Conservation (phyloP, 2,113 vertebrate genomes). For the Dolichotis patagonum region DNA sequence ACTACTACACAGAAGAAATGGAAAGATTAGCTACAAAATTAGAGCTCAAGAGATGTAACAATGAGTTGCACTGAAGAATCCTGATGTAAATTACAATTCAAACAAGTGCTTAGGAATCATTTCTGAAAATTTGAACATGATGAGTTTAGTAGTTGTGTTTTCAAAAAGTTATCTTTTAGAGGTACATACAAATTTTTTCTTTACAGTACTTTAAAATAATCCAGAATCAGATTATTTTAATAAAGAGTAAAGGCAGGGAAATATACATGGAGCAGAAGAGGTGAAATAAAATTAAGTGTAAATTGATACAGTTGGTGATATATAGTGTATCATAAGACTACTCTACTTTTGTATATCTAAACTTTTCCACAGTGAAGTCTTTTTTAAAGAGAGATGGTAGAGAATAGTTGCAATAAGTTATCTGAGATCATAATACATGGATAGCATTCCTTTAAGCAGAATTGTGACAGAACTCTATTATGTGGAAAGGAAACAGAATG, state of each 20-base stretch:
- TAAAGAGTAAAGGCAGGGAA: background rate
- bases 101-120: background rate
- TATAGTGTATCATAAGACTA: background rate
- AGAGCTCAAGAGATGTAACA: background rate
- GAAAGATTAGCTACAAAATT: background rate
- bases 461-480: background rate
- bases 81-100: slow-evolving; percentile 5
- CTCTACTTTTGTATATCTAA: background rate
- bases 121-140: background rate
- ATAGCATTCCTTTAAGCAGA: background rate
- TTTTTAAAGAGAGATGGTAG: background rate
- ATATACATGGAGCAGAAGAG: background rate
- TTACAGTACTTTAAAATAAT: background rate
- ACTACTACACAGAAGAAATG: background rate
- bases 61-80: background rate
- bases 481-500: background rate
- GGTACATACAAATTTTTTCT: background rate
- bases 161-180: background rate
- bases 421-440: background rate
- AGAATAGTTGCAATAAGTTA: background rate
- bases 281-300: background rate
- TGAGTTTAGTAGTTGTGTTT: background rate
- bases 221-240: background rate
- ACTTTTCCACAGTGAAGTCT: background rate
- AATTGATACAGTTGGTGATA: background rate